Evolutionary conservation across 2,797 vertebrate genomes (phyloP).

Genomic region (Halcyon smyrnensis): DNA sequence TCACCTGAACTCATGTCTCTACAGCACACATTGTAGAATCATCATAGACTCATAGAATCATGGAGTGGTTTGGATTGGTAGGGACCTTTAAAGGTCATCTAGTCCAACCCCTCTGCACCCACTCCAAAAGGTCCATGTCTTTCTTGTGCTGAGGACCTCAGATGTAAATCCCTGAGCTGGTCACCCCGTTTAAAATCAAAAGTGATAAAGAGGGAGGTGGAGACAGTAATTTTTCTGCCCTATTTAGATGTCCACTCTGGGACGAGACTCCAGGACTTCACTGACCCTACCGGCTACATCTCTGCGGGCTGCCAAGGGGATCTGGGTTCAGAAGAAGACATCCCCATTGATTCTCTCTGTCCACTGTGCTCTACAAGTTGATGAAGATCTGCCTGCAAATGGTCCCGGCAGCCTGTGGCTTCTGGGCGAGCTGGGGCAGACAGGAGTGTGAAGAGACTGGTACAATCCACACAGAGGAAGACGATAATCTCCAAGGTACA

Average conservation of each 20-base stretch:
- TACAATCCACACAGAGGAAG: neutral
- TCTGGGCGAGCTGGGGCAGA: neutral
- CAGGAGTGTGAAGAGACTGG: neutral
- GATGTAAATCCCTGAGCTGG: neutral
- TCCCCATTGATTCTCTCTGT: neutral
- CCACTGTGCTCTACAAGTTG: fast-evolving
- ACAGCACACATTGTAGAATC: neutral
- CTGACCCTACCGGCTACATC: neutral
- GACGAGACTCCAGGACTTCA: neutral
- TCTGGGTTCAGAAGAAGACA: neutral
- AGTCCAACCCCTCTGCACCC: no score
- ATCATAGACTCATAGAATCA: no score
- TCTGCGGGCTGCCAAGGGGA: neutral
- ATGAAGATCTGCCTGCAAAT: neutral
- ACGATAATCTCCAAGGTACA: neutral
- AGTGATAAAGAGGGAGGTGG: neutral
- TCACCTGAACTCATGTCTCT: neutral
- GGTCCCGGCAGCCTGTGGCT: fast-evolving
- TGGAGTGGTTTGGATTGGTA: no score
- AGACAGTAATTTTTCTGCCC: neutral
- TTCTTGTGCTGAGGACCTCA: no score
- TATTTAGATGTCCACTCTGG: neutral
- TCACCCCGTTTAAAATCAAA: neutral
- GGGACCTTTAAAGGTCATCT: no score
- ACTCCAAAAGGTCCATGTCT: no score